Evolutionary conservation across 2,113 vertebrate genomes (phyloP).

Genomic region (Oophaga pumilio): DNA sequence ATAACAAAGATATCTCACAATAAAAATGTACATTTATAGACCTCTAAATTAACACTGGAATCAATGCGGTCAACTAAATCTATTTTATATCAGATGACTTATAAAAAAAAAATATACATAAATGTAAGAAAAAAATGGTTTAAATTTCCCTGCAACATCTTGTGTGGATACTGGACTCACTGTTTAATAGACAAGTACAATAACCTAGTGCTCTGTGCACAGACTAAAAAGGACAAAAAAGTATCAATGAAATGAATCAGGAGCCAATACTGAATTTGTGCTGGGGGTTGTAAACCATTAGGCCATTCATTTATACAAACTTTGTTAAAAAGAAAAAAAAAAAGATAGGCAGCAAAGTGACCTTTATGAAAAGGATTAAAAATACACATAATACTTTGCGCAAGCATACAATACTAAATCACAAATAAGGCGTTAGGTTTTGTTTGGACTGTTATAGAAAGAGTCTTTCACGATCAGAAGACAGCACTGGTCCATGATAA

Average conservation of each 20-base stretch:
- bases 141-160: conserved; percentile 2
- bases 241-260: conserved; percentile 3
- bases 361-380: not conserved
- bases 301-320: conserved; percentile 25
- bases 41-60: not conserved
- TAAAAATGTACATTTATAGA: not conserved
- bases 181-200: not conserved
- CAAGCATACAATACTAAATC: not conserved
- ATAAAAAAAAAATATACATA: not conserved
- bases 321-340: not conserved
- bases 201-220: not conserved
- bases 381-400: not conserved
- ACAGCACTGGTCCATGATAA: not conserved
- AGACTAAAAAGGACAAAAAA: not conserved
- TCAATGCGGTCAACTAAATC: not conserved
- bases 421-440: conserved; percentile 5
- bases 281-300: not conserved
- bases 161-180: not conserved
- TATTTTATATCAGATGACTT: not conserved
- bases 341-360: conserved; percentile 51
- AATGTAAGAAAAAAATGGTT: not conserved
- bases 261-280: conserved; percentile 14
- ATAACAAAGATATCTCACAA: not conserved
- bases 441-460: not conserved
- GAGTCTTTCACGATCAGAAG: not conserved